These are phyloP conservation scores for Hydrozoanthus gracilis DNA, from an alignment of 92 coral and sea anemone genomes.

Conservation along the genomic window DNA sequence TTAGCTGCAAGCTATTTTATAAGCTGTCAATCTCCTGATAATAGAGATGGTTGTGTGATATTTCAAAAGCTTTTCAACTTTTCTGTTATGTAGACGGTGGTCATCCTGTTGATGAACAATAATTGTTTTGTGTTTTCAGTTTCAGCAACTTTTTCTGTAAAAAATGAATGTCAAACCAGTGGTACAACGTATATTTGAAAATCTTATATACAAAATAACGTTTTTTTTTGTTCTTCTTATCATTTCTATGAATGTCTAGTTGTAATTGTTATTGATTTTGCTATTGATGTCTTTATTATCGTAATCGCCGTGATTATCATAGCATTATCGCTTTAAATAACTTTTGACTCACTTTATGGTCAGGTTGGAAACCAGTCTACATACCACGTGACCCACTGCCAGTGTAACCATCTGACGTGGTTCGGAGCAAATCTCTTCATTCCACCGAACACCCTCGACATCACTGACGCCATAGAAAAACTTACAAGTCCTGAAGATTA, in stretches of 20 bases:
- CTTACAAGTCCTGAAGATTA: constrained; percentile 63
- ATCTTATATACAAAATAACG: too few relatives aligned
- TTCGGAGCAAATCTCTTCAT: constrained; percentile 94
- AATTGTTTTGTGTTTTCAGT: too few relatives aligned
- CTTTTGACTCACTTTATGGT: not conserved
- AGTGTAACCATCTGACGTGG: constrained; percentile 92
- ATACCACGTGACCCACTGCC: constrained; percentile 70
- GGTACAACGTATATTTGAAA: too few relatives aligned
- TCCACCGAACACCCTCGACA: constrained; percentile 85
- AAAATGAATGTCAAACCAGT: too few relatives aligned
- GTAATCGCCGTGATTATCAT: not conserved
- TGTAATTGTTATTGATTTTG: not conserved
- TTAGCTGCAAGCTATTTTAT: too few relatives aligned
- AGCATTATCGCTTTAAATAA: not conserved
- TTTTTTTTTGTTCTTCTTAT: not conserved
- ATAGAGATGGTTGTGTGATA: too few relatives aligned
- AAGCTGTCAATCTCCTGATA: too few relatives aligned
- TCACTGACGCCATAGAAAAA: constrained; percentile 51
- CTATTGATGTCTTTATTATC: not conserved
- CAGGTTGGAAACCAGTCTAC: constrained; percentile 84
- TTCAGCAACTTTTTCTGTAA: too few relatives aligned
- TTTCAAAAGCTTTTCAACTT: too few relatives aligned
- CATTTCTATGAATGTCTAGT: too few relatives aligned
- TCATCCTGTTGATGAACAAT: too few relatives aligned
- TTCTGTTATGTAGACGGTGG: too few relatives aligned